phyloP scores from a whole-genome alignment of 2,888 invertebrate species.

The Lithophane socia region DNA sequence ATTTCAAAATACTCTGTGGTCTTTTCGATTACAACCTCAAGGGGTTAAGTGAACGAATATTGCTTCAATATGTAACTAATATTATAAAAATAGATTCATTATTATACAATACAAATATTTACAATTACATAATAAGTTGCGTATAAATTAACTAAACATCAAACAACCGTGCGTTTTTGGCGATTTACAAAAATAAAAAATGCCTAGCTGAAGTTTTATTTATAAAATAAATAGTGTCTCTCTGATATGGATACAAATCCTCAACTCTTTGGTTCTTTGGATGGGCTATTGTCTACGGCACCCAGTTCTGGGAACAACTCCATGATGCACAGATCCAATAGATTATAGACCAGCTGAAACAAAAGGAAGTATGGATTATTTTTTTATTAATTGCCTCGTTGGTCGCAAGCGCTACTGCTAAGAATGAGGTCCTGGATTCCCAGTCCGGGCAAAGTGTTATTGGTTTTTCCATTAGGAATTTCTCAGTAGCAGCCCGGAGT shows the following conservation, averaged over 20 bases:
- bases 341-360: slow-evolving; percentile 93
- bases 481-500: no score
- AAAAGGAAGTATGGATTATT: slow-evolving; percentile 42
- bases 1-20: slow-evolving; percentile 71
- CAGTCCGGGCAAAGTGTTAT: no score
- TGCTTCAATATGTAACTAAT: slow-evolving; percentile 70
- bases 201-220: slow-evolving; percentile 49
- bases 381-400: neutral
- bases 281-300: slow-evolving; percentile 61
- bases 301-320: slow-evolving; percentile 94
- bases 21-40: slow-evolving; percentile 67
- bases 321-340: slow-evolving; percentile 93
- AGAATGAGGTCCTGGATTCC: no score
- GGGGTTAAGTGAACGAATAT: slow-evolving; percentile 63
- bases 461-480: no score
- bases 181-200: slow-evolving; percentile 64
- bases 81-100: slow-evolving; percentile 83
- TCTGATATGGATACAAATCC: slow-evolving; percentile 49
- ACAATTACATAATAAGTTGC: slow-evolving; percentile 61
- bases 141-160: slow-evolving; percentile 67
- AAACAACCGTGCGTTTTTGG: slow-evolving; percentile 64
- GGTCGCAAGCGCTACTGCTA: no score
- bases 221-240: slow-evolving; percentile 59
- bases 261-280: slow-evolving; percentile 79
- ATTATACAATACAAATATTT: slow-evolving; percentile 75